These are phyloP conservation scores for Sarcophaga variegata DNA, from an alignment of 2,888 invertebrate genomes.

Conservation along the genomic window DNA sequence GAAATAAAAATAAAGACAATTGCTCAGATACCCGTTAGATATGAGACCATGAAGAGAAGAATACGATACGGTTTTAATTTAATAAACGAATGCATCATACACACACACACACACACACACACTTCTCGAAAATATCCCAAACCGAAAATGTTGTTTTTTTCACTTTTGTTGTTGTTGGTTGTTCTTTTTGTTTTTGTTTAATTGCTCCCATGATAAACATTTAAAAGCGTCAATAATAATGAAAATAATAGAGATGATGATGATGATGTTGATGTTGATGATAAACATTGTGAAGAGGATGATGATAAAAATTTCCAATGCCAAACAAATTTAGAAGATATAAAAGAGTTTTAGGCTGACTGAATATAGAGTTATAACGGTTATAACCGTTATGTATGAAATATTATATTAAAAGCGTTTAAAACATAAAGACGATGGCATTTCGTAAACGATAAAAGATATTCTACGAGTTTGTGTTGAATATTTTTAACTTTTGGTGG, in stretches of 20 bases:
- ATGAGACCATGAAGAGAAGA: conserved; percentile 28
- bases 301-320: no score
- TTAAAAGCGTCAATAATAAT: conserved; percentile 67
- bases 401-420: no score
- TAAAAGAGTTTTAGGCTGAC: no score
- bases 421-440: no score
- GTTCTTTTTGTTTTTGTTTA: conserved; percentile 72
- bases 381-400: no score
- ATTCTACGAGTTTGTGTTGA: no score
- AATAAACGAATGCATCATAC: conserved; percentile 36
- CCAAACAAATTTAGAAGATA: no score
- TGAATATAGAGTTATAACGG: no score
- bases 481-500: no score
- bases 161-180: conserved; percentile 23
- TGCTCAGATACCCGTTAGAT: conserved; percentile 37
- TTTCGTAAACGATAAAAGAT: no score
- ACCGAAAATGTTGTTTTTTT: conserved; percentile 1
- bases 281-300: not conserved
- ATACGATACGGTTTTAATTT: conserved; percentile 56
- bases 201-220: conserved; percentile 79
- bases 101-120: not conserved
- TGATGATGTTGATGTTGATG: conserved; percentile 48
- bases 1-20: conserved; percentile 40
- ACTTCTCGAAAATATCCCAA: conserved; percentile 4
- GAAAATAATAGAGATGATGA: conserved; percentile 62